A percentile compares a stretch with the other conserved stretches of the same genome.
phyloP scores from a whole-genome alignment of 2,113 vertebrate genomes.

The Clarias magur region DNA sequence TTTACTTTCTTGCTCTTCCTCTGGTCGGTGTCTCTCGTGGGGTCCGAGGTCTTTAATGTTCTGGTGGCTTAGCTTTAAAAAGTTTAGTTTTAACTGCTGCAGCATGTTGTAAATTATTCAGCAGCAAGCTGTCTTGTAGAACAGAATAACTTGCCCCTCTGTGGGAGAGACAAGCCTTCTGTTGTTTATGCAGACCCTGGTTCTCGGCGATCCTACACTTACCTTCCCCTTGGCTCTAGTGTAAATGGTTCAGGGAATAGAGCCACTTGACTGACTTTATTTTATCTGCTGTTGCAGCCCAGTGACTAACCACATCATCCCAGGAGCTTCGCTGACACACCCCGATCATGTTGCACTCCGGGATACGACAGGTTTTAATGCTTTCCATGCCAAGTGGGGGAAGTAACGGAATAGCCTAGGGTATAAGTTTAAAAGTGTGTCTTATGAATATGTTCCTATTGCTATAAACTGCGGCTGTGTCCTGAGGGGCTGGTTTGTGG shows the following conservation, averaged over 20 bases:
- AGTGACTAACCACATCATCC: slow-evolving; percentile 25
- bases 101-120: slow-evolving; percentile 70
- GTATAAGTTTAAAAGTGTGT: not conserved
- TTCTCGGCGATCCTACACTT: slow-evolving; percentile 23
- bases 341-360: slow-evolving; percentile 1
- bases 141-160: slow-evolving; percentile 57
- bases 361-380: slow-evolving; percentile 36
- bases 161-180: slow-evolving; percentile 62
- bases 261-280: slow-evolving; percentile 22
- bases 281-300: slow-evolving; percentile 19
- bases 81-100: slow-evolving; percentile 59
- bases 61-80: slow-evolving; percentile 47
- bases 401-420: not conserved
- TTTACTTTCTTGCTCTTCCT: not conserved
- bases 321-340: slow-evolving; percentile 19
- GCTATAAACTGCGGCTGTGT: slow-evolving; percentile 13
- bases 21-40: slow-evolving; percentile 50
- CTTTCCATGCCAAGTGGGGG: not conserved
- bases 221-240: slow-evolving; percentile 35
- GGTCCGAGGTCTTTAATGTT: slow-evolving; percentile 23
- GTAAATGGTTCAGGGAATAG: slow-evolving; percentile 33
- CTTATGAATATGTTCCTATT: slow-evolving; percentile 24
- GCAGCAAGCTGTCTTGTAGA: slow-evolving; percentile 63
- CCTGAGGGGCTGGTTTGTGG: slow-evolving; percentile 22
- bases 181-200: slow-evolving; percentile 57